Percentiles rank a stretch among this genome's conserved stretches.
Evolutionary conservation across 2,797 vertebrate species (phyloP).

Genomic region (Sebastes iracundus): DNA sequence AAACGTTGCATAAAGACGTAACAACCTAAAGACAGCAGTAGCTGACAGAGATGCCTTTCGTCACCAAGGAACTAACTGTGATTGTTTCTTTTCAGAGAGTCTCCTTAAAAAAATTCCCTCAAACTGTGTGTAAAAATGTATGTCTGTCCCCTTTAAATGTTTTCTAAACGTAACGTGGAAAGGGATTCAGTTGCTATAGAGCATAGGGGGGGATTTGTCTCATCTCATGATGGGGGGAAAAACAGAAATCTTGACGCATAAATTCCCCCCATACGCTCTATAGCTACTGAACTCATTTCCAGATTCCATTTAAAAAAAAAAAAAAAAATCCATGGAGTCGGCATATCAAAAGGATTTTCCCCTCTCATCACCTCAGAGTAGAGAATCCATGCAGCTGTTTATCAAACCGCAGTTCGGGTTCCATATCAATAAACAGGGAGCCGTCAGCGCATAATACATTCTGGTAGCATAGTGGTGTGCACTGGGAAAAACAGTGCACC

Average conservation of each 20-base stretch:
- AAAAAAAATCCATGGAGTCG: slow-evolving; percentile 45
- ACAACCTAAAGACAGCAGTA: slow-evolving; percentile 25
- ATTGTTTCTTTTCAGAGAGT: slow-evolving; percentile 42
- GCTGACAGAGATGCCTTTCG: slow-evolving; percentile 12
- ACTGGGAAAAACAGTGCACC: not conserved
- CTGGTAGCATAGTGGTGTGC: slow-evolving; percentile 25
- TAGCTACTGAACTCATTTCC: slow-evolving; percentile 56
- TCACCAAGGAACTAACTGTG: slow-evolving; percentile 26
- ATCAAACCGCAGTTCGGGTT: slow-evolving; percentile 50
- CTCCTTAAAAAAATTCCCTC: slow-evolving; percentile 2
- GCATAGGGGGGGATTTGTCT: not conserved
- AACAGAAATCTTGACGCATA: not conserved
- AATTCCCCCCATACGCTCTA: slow-evolving; percentile 20
- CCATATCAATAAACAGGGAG: slow-evolving; percentile 51
- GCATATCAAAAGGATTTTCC: slow-evolving; percentile 62
- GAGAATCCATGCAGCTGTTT: slow-evolving; percentile 53
- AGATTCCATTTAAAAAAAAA: slow-evolving; percentile 57
- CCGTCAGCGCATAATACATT: slow-evolving; percentile 43
- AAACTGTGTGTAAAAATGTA: slow-evolving; percentile 38
- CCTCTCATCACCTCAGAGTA: slow-evolving; percentile 59
- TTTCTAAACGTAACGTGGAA: not conserved
- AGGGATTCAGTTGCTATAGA: not conserved
- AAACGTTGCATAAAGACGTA: not conserved
- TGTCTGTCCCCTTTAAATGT: slow-evolving; percentile 4
- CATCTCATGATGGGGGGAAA: slow-evolving; percentile 30